Evolutionary conservation across 64 coral and sea anemone genomes (phyloP).

Genomic region (Astreopora myriophthalma): DNA sequence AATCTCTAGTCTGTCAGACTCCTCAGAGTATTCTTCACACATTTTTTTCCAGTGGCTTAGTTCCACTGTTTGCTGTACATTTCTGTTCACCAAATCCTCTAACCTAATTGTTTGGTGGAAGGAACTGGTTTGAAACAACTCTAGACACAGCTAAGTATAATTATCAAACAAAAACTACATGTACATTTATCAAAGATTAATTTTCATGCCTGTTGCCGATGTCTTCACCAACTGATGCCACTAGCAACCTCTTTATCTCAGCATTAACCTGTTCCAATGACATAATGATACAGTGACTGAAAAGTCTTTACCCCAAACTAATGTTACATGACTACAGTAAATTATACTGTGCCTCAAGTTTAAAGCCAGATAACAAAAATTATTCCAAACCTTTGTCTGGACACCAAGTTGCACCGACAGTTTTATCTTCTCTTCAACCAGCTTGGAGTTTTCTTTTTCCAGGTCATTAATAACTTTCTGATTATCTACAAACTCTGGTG

Average conservation of each 20-base stretch:
- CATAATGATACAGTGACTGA: neutral
- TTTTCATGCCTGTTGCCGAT: conserved; percentile 72
- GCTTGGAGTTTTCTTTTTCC: conserved; percentile 66
- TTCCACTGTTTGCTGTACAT: conserved; percentile 78
- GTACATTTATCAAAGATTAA: neutral
- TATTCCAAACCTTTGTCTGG: conserved; percentile 45
- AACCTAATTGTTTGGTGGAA: conserved; percentile 23
- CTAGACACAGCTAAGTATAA: too few relatives aligned
- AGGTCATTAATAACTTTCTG: conserved; percentile 53
- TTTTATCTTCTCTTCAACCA: conserved; percentile 75
- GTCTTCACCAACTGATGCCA: conserved; percentile 97
- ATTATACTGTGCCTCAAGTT: neutral
- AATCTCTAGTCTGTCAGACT: conserved; percentile 88
- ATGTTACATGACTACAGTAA: neutral
- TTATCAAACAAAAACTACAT: too few relatives aligned
- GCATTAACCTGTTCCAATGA: conserved; percentile 85
- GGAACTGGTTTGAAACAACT: neutral
- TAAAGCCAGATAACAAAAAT: neutral
- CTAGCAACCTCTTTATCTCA: conserved; percentile 91
- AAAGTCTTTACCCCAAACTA: too few relatives aligned
- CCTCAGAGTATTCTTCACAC: conserved; percentile 89
- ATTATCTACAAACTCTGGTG: conserved; percentile 56
- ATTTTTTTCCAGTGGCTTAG: conserved; percentile 84
- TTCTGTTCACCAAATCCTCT: conserved; percentile 68
- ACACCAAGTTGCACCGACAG: conserved; percentile 68